phyloP scores from a whole-genome alignment of 1,140 invertebrate genomes.

The Drosophila erecta region DNA sequence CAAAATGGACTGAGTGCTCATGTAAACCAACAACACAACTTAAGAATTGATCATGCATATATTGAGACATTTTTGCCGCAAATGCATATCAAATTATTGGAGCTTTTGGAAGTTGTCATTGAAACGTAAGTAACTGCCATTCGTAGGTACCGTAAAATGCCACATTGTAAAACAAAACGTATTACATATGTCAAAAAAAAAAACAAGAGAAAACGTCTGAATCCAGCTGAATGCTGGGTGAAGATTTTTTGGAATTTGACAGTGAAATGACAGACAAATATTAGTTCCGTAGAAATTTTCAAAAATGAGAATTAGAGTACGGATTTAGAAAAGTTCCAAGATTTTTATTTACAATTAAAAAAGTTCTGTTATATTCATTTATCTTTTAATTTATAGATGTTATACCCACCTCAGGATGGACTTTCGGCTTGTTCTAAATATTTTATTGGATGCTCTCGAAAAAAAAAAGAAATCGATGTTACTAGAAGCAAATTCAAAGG shows the following conservation, averaged over 20 bases:
- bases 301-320: too few relatives aligned
- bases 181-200: too few relatives aligned
- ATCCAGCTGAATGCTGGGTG: too few relatives aligned
- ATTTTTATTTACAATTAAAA: too few relatives aligned
- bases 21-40: background rate
- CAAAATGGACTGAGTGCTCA: constrained; percentile 26
- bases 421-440: constrained; percentile 13
- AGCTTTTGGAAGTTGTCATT: constrained; percentile 49
- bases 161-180: too few relatives aligned
- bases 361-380: background rate
- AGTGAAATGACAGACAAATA: too few relatives aligned
- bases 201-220: too few relatives aligned
- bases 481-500: background rate
- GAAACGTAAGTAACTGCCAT: constrained; percentile 38
- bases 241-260: too few relatives aligned
- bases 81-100: constrained; percentile 43
- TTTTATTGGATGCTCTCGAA: constrained; percentile 17
- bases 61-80: constrained; percentile 24
- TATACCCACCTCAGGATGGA: constrained; percentile 18
- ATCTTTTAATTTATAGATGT: constrained; percentile 10
- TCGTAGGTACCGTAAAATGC: too few relatives aligned
- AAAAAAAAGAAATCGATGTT: background rate
- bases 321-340: too few relatives aligned
- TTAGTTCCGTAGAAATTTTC: too few relatives aligned
- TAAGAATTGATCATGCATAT: constrained; percentile 31